A percentile compares a stretch with the other conserved stretches of the same genome.
Conservation (phyloP, 35 echinoderm and acorn worm genomes). For the Eucidaris tribuloides region DNA sequence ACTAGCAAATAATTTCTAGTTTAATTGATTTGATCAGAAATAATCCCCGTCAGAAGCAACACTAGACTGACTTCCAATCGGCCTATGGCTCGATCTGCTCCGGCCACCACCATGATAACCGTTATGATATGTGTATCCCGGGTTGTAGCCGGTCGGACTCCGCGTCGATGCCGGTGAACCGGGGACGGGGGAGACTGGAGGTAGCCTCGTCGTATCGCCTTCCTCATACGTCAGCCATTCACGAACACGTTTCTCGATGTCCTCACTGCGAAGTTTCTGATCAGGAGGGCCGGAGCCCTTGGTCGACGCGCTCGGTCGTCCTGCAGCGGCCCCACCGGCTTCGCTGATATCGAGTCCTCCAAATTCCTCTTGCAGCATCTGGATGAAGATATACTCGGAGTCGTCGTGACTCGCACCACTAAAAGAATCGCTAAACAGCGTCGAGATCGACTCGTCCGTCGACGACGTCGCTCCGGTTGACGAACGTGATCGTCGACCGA, state of each 20-base stretch:
- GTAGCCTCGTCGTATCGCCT: neutral
- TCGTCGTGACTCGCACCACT: constrained; percentile 30
- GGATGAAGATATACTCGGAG: constrained; percentile 86
- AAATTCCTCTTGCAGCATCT: constrained; percentile 94
- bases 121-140: neutral
- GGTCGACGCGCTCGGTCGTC: neutral
- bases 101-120: neutral
- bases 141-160: neutral
- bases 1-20: no score
- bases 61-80: constrained; percentile 4
- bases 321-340: neutral
- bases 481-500: constrained; percentile 14
- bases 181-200: neutral
- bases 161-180: neutral
- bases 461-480: constrained; percentile 21
- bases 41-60: constrained; percentile 15
- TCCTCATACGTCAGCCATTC: constrained; percentile 76
- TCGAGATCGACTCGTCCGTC: neutral
- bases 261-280: constrained; percentile 71
- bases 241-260: constrained; percentile 84
- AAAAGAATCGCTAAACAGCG: constrained; percentile 26
- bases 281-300: constrained; percentile 35
- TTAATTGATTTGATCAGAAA: no score
- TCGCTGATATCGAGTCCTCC: constrained; percentile 32
- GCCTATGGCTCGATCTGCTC: neutral